Evolutionary conservation across 2,888 invertebrate species (phyloP), one percentile per base, ranked within the genome.

Genomic region (Stenodema calcarata): DNA sequence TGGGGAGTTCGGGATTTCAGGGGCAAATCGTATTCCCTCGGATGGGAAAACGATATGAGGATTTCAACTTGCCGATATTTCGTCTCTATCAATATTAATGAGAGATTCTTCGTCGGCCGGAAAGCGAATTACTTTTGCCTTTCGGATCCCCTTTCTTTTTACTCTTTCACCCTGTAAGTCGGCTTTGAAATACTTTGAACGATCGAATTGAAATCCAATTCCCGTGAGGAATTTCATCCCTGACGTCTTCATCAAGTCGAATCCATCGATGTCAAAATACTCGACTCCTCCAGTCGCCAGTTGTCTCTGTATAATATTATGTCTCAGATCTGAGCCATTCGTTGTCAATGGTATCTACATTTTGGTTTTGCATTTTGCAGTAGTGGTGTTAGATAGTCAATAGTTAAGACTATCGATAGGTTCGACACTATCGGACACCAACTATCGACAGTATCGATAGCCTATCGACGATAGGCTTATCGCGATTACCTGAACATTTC

Each of bases 21-120:
- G 78, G 14, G 28, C 9, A 30, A 75, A 76, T 76, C 76, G 12
- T 18, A 11, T n/a, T 54, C 35, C 16, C 73, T 7, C 44, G 44
- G 78, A 78, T 44, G 78, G 27, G 78, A n/a, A 44, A 78, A 44
- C 27, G 78, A 78, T 78, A 78, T 44, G 78, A 78, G 78, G 78
- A 78, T 78, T 78, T 44, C 78, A 78, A 78, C 42, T 78, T 44
- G 35, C 78, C 78, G 78, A 44, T 78, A 78, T 78, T 78, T 78
- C 78, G 78, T 18, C 44, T 78, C 78, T 78, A 78, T 78, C 78
- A 78, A 78, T 78, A 78, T 78, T 78, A 78, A 78, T 78, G 44
- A 78, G 78, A 44, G 42, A 78, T 78, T 78, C 44, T 78, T 42
- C 41, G 41, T 18, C 23, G 42, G 42, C 42, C 44, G 18, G 14